phyloP scores from a whole-genome alignment of 2,888 invertebrate genomes.

The Merodon equestris region DNA sequence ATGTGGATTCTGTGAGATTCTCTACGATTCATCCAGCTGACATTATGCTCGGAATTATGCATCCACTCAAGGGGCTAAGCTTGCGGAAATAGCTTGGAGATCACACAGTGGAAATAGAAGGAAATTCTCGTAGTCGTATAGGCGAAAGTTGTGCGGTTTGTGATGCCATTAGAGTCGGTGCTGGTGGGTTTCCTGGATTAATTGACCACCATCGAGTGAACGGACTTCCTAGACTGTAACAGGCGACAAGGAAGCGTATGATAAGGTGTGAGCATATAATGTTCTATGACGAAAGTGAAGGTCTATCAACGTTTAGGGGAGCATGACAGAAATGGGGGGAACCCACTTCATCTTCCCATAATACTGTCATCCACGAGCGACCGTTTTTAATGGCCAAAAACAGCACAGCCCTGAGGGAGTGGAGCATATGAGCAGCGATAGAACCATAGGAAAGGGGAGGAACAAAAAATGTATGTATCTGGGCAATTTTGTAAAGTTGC shows the following conservation, averaged over 20 bases:
- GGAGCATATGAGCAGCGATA: too few relatives aligned
- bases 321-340: too few relatives aligned
- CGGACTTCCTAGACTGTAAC: constrained; percentile 27
- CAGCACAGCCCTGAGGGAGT: too few relatives aligned
- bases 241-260: constrained; percentile 7
- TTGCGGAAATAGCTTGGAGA: constrained; percentile 23
- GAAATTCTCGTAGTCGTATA: too few relatives aligned
- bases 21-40: too few relatives aligned
- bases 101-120: too few relatives aligned
- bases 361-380: constrained; percentile 17
- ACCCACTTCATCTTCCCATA: constrained; percentile 16
- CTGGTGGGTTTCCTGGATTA: constrained; percentile 37
- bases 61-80: constrained; percentile 53
- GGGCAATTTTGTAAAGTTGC: constrained; percentile 37
- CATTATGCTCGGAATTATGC: constrained; percentile 41
- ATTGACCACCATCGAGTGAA: constrained; percentile 57
- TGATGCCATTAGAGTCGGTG: constrained; percentile 44
- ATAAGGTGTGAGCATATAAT: constrained; percentile 1
- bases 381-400: constrained; percentile 47
- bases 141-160: neutral
- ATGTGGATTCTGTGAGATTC: constrained; percentile 38
- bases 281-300: constrained; percentile 11
- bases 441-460: constrained; percentile 5
- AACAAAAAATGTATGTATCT: constrained; percentile 2
- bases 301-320: neutral